A percentile compares a stretch with the other conserved stretches of the same genome.
Conservation (phyloP, 2,888 invertebrate genomes). For the Eulithis testata region DNA sequence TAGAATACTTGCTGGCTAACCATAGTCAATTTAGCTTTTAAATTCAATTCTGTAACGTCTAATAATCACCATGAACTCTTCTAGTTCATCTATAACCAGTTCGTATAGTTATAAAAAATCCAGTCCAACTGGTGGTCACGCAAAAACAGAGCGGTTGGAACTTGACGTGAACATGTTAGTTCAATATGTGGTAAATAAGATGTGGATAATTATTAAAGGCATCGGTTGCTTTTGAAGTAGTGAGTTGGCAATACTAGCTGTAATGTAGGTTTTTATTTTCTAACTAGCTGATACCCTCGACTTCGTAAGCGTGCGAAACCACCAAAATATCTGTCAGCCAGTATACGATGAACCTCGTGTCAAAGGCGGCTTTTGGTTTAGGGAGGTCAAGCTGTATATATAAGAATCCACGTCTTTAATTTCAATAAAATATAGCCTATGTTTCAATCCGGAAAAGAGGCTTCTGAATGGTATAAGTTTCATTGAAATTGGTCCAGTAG, state of each 20-base stretch:
- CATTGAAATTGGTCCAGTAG: no score
- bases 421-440: no score
- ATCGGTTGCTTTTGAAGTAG: slow-evolving; percentile 10
- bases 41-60: slow-evolving; percentile 25
- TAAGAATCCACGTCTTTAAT: no score
- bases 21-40: background rate
- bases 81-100: slow-evolving; percentile 47
- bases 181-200: slow-evolving; percentile 43
- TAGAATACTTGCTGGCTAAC: no score
- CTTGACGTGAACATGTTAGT: slow-evolving; percentile 47
- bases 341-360: no score
- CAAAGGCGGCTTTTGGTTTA: no score
- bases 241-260: background rate
- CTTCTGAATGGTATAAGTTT: no score
- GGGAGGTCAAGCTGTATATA: no score
- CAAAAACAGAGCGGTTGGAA: slow-evolving; percentile 51
- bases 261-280: background rate
- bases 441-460: no score
- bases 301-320: no score
- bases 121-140: slow-evolving; percentile 46
- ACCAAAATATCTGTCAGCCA: no score
- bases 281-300: no score
- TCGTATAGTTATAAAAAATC: slow-evolving; percentile 50
- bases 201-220: slow-evolving; percentile 22
- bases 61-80: slow-evolving; percentile 32